phyloP scores from a whole-genome alignment of 2,888 invertebrate genomes.

The Graphium colonna region DNA sequence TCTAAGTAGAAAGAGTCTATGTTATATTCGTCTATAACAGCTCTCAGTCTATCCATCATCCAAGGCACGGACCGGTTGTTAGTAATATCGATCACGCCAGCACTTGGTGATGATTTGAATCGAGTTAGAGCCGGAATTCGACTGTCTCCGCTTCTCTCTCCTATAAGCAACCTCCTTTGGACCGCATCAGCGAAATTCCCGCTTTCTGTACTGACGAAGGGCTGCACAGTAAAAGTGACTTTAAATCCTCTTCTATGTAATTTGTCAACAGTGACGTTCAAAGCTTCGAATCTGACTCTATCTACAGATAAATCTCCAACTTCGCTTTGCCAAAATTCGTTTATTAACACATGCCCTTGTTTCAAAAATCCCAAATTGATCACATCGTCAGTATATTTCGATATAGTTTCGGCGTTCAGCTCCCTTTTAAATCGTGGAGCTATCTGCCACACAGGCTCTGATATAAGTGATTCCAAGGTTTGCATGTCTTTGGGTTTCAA shows the following conservation, averaged over 20 bases:
- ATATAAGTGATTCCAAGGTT: slow-evolving; percentile 86
- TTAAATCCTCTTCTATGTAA: slow-evolving; percentile 91
- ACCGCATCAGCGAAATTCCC: slow-evolving; percentile 90
- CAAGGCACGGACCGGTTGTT: slow-evolving; percentile 90
- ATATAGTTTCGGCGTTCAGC: slow-evolving; percentile 85
- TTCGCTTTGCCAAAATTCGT: slow-evolving; percentile 91
- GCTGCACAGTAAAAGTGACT: slow-evolving; percentile 93
- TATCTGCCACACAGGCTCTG: slow-evolving; percentile 93
- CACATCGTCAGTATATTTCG: slow-evolving; percentile 91
- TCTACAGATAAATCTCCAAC: slow-evolving; percentile 94
- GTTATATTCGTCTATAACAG: slow-evolving; percentile 85
- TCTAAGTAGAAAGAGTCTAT: slow-evolving; percentile 93
- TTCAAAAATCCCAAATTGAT: slow-evolving; percentile 88
- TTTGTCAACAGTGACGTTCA: slow-evolving; percentile 88
- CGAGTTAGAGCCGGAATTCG: slow-evolving; percentile 90
- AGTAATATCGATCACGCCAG: slow-evolving; percentile 92
- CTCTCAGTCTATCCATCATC: slow-evolving; percentile 86
- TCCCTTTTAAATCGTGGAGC: slow-evolving; percentile 83
- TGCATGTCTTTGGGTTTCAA: slow-evolving; percentile 87
- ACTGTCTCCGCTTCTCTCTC: slow-evolving; percentile 88
- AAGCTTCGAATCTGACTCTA: slow-evolving; percentile 85
- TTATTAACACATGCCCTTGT: slow-evolving; percentile 88
- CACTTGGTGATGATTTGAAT: slow-evolving; percentile 89
- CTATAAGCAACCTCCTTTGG: slow-evolving; percentile 85
- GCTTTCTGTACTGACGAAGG: slow-evolving; percentile 93